Evolutionary conservation across 2,888 invertebrate genomes (phyloP).

Genomic region (Brenthis hecate): DNA sequence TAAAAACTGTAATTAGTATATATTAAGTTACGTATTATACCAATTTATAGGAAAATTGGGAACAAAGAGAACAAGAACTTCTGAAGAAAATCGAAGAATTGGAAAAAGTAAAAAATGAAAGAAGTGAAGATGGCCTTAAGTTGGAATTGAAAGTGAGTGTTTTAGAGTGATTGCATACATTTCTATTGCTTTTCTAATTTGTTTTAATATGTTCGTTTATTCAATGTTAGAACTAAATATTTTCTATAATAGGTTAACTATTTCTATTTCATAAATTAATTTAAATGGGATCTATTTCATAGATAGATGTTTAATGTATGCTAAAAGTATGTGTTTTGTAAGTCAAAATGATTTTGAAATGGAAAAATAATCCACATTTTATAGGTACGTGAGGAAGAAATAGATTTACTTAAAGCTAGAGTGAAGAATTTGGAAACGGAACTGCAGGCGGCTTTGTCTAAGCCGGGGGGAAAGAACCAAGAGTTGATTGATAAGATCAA

Average conservation of each 20-base stretch:
- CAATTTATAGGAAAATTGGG: conserved; percentile 63
- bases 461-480: conserved; percentile 75
- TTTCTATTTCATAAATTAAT: no score
- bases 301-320: no score
- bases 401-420: conserved; percentile 75
- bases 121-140: conserved; percentile 60
- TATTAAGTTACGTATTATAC: no score
- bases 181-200: background rate
- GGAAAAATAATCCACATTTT: background rate
- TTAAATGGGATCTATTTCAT: no score
- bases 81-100: conserved; percentile 70
- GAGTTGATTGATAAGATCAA: conserved; percentile 78
- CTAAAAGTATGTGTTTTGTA: background rate
- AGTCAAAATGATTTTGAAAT: background rate
- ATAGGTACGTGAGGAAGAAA: conserved; percentile 79
- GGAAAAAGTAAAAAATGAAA: conserved; percentile 63
- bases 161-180: background rate
- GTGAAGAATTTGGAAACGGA: conserved; percentile 75
- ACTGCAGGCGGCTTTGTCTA: conserved; percentile 70
- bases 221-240: no score
- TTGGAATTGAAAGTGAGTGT: conserved; percentile 65
- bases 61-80: conserved; percentile 65
- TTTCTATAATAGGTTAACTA: no score
- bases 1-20: no score
- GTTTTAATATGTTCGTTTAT: no score